A percentile compares a stretch with the other conserved stretches of the same genome.
Conservation (phyloP, 2,888 invertebrate genomes). For the Trissoscelio sp. region DNA sequence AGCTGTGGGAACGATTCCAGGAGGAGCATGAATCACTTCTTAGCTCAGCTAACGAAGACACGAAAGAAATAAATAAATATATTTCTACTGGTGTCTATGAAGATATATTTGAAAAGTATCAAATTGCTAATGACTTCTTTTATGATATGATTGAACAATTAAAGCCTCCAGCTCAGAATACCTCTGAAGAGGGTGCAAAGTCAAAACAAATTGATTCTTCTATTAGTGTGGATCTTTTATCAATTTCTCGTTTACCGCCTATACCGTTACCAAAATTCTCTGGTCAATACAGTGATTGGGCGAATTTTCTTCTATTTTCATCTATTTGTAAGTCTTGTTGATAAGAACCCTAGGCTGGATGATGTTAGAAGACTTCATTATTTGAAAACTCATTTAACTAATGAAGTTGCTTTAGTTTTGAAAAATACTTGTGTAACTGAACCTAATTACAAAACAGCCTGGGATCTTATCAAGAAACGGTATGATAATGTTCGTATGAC, state of each 20-base stretch:
- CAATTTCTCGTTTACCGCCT: neutral
- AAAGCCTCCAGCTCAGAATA: neutral
- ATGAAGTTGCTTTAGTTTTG: conserved; percentile 12
- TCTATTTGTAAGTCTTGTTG: conserved; percentile 5
- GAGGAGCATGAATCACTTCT: neutral
- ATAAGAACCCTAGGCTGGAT: neutral
- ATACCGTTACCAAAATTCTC: conserved; percentile 10
- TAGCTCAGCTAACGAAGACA: too few species aligned
- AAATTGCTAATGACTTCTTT: neutral
- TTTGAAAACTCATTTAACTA: neutral
- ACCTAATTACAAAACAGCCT: conserved; percentile 11
- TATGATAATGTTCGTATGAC: neutral
- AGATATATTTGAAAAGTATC: neutral
- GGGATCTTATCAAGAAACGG: conserved; percentile 13
- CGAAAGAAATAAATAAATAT: neutral
- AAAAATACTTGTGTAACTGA: neutral
- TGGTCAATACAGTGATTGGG: conserved; percentile 4
- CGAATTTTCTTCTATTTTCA: conserved; percentile 20
- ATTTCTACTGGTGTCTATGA: neutral
- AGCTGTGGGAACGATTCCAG: conserved; percentile 2
- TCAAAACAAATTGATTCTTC: too few species aligned
- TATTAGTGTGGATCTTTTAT: too few species aligned
- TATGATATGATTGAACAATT: conserved; percentile 3
- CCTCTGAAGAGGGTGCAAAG: too few species aligned
- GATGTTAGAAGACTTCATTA: conserved; percentile 3